Conservation (phyloP, 1,140 invertebrate species). For the Drosophila dunni region DNA sequence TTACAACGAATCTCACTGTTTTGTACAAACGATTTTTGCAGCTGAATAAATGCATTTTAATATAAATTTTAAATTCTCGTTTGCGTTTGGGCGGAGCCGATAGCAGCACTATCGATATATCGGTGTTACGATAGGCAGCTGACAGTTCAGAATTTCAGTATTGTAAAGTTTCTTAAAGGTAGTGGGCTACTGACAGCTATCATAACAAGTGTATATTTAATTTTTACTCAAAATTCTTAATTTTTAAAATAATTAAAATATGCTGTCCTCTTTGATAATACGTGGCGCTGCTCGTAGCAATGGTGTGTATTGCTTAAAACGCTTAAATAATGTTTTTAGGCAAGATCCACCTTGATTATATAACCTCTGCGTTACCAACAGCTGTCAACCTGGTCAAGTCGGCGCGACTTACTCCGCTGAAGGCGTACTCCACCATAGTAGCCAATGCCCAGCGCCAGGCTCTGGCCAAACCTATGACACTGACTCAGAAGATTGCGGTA, state of each 20-base stretch:
- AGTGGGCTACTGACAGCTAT: slow-evolving; percentile 28
- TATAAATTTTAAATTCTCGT: not conserved
- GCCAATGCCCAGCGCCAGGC: slow-evolving; percentile 57
- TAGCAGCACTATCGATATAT: slow-evolving; percentile 19
- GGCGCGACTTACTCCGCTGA: slow-evolving; percentile 63
- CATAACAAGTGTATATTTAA: slow-evolving; percentile 46
- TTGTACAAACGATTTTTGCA: slow-evolving; percentile 52
- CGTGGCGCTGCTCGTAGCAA: slow-evolving; percentile 59
- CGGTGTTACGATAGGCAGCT: slow-evolving; percentile 9
- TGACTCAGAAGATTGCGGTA: slow-evolving; percentile 61
- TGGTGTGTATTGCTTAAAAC: slow-evolving; percentile 45
- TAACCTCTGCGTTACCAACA: slow-evolving; percentile 55
- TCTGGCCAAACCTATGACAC: slow-evolving; percentile 50
- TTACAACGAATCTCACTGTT: slow-evolving; percentile 67
- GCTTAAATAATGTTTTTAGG: not conserved
- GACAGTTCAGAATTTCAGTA: slow-evolving; percentile 39
- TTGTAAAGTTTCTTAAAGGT: slow-evolving; percentile 39
- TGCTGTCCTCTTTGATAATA: slow-evolving; percentile 59
- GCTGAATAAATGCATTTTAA: slow-evolving; percentile 42
- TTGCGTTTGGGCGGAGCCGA: slow-evolving; percentile 15
- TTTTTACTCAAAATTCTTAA: slow-evolving; percentile 45
- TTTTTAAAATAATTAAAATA: slow-evolving; percentile 35
- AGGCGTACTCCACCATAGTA: slow-evolving; percentile 70
- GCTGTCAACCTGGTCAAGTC: slow-evolving; percentile 66
- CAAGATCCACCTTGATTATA: slow-evolving; percentile 55